Conservation (phyloP, 2,797 vertebrate genomes). For the Mus caroli region DNA sequence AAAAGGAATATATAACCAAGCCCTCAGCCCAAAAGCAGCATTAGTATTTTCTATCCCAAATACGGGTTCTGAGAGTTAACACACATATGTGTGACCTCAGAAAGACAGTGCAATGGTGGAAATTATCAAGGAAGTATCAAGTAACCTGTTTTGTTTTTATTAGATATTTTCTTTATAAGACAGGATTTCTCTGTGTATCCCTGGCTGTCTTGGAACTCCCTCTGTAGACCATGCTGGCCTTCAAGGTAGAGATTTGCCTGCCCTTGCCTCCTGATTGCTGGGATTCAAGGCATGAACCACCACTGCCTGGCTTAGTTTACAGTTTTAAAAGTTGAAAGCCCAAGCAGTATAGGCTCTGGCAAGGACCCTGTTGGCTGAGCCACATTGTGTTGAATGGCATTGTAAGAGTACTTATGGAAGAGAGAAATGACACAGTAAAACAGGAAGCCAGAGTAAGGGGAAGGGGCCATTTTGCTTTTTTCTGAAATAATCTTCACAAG, state of each 20-base stretch:
- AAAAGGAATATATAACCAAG: too few species aligned
- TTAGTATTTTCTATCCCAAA: too few species aligned
- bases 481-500: neutral
- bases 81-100: too few species aligned
- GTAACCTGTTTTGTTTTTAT: too few species aligned
- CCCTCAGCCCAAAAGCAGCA: too few species aligned
- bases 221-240: neutral
- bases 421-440: neutral
- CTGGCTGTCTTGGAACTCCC: neutral
- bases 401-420: neutral
- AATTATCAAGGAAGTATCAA: too few species aligned
- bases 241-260: neutral
- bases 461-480: neutral
- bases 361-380: neutral
- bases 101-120: too few species aligned
- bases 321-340: neutral
- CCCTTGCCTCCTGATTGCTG: neutral
- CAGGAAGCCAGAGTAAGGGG: neutral
- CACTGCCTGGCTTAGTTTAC: neutral
- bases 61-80: too few species aligned
- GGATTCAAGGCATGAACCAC: too few species aligned
- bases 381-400: neutral
- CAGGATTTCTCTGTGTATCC: neutral
- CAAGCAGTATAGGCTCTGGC: neutral
- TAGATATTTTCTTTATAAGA: too few species aligned